Base-by-base conservation (phyloP, 35 echinoderm and acorn worm genomes). In the Strongylocentrotus purpuratus region DNA sequence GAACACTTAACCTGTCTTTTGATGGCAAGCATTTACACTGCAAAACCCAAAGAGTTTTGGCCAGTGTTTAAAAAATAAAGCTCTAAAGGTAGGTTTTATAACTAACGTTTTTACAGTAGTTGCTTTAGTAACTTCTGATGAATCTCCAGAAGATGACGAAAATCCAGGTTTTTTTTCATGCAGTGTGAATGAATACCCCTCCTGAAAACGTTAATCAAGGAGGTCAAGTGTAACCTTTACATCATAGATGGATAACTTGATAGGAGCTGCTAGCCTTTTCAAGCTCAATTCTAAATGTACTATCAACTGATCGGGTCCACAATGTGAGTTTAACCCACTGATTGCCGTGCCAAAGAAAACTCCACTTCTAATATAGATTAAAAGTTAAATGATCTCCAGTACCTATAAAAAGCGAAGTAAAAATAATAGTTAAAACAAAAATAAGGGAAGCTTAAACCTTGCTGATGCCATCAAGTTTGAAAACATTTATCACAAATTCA, bases 171-270 rank as follows among this genome's bases (percentile, higher is more conserved):
- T 59, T 59, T 59, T 59, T 59, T 59, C 52, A 1, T 41, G 15
- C 9, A 59, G 52, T 59, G 52, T 59, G 10, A 59, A 59, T 59
- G 10, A 59, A 59, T 59, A 28, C 2, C 28, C 5, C 20, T 78
- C 65, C 28, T 78, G 65, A 28, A 78, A 78, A n/a, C 20, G 20
- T 78, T 78, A 78, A 78, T n/a, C 65, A 15, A 22, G 22, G 7
- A 78, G 65, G 65, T 78, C 65, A 78, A 78, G 65, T 78, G 65
- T 78, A 78, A 78, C 65, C 65, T 78, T 78, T 78, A n/a, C 22
- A 78, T 78, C 28, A 78, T 78, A 28, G 65, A 78, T 78, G 65
- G 22, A 22, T 78, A 78, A 22, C 20, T 78, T 78, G 65, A 78
- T 78, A 28, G 65, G 22, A 78, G 65, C 65, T 78, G 65, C 28